Evolutionary conservation across 2,888 invertebrate species (phyloP).

Genomic region (Agonum fuliginosum): DNA sequence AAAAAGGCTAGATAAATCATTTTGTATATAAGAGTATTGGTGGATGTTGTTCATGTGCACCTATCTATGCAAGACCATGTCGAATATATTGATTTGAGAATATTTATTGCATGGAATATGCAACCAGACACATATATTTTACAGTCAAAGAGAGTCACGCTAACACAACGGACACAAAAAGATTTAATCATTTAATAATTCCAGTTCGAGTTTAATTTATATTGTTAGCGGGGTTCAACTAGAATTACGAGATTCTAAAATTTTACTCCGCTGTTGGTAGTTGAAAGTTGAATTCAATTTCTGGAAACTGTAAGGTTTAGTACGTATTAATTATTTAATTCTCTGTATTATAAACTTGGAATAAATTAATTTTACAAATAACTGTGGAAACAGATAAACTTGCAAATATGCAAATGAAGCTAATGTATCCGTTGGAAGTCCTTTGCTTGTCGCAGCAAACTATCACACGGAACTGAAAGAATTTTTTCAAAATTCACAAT

Average conservation of each 20-base stretch:
- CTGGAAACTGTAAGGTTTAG: too few species aligned
- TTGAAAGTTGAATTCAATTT: too few species aligned
- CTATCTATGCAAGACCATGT: constrained; percentile 32
- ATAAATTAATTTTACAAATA: too few species aligned
- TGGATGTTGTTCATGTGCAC: constrained; percentile 20
- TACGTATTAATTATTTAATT: too few species aligned
- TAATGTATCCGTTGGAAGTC: too few species aligned
- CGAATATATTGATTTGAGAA: constrained; percentile 24
- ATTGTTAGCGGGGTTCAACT: constrained; percentile 7
- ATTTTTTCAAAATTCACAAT: too few species aligned
- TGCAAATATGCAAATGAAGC: too few species aligned
- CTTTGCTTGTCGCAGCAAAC: too few species aligned
- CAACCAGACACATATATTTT: constrained; percentile 30
- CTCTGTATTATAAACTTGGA: too few species aligned
- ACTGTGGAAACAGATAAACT: too few species aligned
- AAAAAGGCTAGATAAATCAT: constrained; percentile 35
- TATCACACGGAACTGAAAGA: too few species aligned
- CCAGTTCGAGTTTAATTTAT: constrained; percentile 23
- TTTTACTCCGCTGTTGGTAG: too few species aligned
- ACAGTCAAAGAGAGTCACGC: constrained; percentile 24
- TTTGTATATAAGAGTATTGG: constrained; percentile 32
- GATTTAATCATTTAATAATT: constrained; percentile 33
- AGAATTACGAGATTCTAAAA: constrained; percentile 18
- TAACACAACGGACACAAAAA: constrained; percentile 26
- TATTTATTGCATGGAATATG: constrained; percentile 25